Percentiles rank a stretch among this genome's conserved stretches.
Conservation (phyloP, 1,140 invertebrate species). For the Gonatopus flavifemur region DNA sequence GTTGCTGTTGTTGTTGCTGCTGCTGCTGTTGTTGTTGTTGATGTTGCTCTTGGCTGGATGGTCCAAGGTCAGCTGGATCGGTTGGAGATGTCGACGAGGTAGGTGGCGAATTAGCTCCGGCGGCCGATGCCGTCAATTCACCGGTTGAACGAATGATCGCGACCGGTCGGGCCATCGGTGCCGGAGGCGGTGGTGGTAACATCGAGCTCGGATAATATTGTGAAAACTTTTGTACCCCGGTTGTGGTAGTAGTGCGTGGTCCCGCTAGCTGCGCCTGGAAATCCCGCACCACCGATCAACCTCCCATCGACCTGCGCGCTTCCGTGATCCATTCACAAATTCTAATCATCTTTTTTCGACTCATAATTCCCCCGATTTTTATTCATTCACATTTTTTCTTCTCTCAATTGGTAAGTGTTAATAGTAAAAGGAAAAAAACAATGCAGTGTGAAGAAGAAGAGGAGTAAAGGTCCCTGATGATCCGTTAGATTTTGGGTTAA, state of each 20-base stretch:
- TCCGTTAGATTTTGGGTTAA: too few species aligned
- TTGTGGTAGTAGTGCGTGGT: slow-evolving; percentile 67
- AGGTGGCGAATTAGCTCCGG: slow-evolving; percentile 62
- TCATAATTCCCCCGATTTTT: slow-evolving; percentile 19
- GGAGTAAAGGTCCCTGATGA: too few species aligned
- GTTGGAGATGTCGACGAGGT: slow-evolving; percentile 65
- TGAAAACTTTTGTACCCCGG: slow-evolving; percentile 68
- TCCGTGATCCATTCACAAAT: slow-evolving; percentile 37
- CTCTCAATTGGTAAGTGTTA: too few species aligned
- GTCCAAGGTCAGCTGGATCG: slow-evolving; percentile 45
- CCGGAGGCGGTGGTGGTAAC: slow-evolving; percentile 93
- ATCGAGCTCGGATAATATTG: slow-evolving; percentile 89
- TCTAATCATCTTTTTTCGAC: slow-evolving; percentile 1
- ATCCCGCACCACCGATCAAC: slow-evolving; percentile 56
- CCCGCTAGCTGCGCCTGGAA: slow-evolving; percentile 61
- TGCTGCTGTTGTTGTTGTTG: too few species aligned
- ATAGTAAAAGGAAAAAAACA: too few species aligned
- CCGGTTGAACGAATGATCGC: slow-evolving; percentile 91
- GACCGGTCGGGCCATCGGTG: slow-evolving; percentile 93
- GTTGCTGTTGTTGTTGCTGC: too few species aligned
- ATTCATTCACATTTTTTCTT: too few species aligned
- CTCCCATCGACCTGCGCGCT: slow-evolving; percentile 40
- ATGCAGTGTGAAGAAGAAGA: too few species aligned
- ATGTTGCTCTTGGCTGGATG: slow-evolving; percentile 49
- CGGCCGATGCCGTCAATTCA: slow-evolving; percentile 54